phyloP scores from a whole-genome alignment of 92 coral and sea anemone species.

The Actinostola sp. region DNA sequence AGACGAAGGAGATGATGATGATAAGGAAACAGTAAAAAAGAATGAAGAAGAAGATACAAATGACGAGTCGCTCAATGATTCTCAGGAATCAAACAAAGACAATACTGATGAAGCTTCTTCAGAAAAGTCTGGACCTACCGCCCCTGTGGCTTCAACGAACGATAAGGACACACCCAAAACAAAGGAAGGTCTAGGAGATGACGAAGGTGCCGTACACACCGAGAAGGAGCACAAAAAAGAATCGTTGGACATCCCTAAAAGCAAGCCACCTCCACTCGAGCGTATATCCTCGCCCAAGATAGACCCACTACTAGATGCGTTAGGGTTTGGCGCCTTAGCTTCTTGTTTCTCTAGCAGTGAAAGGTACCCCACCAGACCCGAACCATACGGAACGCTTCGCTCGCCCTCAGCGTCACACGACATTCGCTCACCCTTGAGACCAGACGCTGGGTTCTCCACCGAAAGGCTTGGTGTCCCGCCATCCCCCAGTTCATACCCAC shows the following conservation, averaged over 20 bases:
- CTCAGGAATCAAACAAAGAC: slow-evolving; percentile 24
- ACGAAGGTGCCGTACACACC: not conserved
- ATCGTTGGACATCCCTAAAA: slow-evolving; percentile 16
- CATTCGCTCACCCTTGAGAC: slow-evolving; percentile 29
- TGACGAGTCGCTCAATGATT: slow-evolving; percentile 7
- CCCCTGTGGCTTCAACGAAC: not conserved
- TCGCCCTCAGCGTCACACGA: slow-evolving; percentile 28
- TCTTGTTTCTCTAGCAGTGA: slow-evolving; percentile 30
- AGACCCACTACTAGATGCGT: slow-evolving; percentile 38
- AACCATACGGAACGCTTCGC: slow-evolving; percentile 21
- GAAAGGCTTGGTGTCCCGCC: slow-evolving; percentile 39
- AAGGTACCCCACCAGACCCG: slow-evolving; percentile 24
- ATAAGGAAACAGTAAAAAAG: slow-evolving; percentile 13
- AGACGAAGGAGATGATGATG: not conserved
- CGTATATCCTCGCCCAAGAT: slow-evolving; percentile 33
- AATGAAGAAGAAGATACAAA: not conserved
- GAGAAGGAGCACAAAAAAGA: slow-evolving; percentile 6
- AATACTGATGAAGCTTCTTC: slow-evolving; percentile 4
- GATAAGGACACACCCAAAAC: not conserved
- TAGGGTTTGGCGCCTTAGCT: slow-evolving; percentile 46
- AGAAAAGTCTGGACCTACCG: slow-evolving; percentile 17
- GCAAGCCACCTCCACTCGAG: slow-evolving; percentile 32
- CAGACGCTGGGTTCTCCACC: slow-evolving; percentile 36
- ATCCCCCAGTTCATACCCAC: slow-evolving; percentile 30
- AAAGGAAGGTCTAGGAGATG: not conserved